A percentile compares a stretch with the other conserved stretches of the same genome.
These are phyloP conservation scores for Lasioglossum leucozonium DNA, from an alignment of 2,888 invertebrate genomes.

Conservation along the genomic window DNA sequence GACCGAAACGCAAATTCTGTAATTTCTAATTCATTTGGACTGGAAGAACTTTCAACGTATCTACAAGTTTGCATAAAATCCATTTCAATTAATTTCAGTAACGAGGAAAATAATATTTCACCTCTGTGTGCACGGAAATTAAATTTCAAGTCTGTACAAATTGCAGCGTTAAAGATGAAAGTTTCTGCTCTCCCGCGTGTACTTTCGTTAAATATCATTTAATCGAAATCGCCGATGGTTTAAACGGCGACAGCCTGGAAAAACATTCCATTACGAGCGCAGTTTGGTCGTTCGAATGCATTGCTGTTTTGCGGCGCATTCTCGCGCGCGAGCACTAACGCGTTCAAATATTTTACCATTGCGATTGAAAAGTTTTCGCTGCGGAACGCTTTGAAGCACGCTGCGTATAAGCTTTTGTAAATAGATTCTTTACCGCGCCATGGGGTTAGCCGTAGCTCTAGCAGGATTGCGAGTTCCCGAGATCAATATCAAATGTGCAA, in stretches of 20 bases:
- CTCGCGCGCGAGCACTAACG: not conserved
- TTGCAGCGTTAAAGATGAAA: not conserved
- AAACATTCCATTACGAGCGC: not conserved
- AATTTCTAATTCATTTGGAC: too few species aligned
- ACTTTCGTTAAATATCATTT: not conserved
- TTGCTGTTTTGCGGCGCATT: not conserved
- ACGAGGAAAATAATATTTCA: not conserved
- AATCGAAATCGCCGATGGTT: not conserved
- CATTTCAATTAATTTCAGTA: not conserved
- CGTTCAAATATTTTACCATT: constrained; percentile 28
- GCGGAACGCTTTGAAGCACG: constrained; percentile 7
- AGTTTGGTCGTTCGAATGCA: not conserved
- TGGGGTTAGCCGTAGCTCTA: constrained; percentile 10
- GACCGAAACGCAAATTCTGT: too few species aligned
- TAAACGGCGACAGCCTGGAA: not conserved
- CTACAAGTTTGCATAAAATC: not conserved
- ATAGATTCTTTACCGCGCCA: constrained; percentile 35
- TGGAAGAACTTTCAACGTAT: too few species aligned
- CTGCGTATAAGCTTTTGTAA: constrained; percentile 41
- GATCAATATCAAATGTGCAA: constrained; percentile 66
- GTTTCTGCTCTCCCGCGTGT: not conserved
- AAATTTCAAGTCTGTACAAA: not conserved
- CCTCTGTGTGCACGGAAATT: too few species aligned
- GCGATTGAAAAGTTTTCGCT: constrained; percentile 35
- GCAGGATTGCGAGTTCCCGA: constrained; percentile 41